Evolutionary conservation across 1,140 invertebrate species (phyloP).

Genomic region (Druon quercuslanigerum): DNA sequence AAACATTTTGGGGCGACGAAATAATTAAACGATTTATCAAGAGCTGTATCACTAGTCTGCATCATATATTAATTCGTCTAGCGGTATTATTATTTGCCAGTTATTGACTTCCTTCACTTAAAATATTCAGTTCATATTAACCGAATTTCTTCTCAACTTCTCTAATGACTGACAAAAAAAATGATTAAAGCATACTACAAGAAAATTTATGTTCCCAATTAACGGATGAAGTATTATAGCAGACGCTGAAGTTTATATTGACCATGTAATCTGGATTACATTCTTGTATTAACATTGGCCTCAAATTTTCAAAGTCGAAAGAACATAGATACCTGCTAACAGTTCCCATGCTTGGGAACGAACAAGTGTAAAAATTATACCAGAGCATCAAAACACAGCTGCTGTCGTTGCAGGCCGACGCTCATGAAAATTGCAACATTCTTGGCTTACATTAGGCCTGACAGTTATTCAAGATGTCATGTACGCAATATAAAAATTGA

Average conservation of each 20-base stretch:
- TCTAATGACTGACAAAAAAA: no score
- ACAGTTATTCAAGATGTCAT: background rate
- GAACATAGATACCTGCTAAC: constrained; percentile 40
- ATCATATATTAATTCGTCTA: no score
- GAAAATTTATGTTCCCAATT: background rate
- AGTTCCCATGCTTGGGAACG: constrained; percentile 33
- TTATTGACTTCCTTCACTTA: no score
- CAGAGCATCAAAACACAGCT: constrained; percentile 49
- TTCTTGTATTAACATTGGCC: constrained; percentile 38
- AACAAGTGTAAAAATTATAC: constrained; percentile 47
- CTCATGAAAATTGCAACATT: constrained; percentile 47
- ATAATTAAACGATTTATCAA: no score
- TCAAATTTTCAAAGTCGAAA: constrained; percentile 44
- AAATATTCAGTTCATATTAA: no score
- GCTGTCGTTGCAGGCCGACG: constrained; percentile 35
- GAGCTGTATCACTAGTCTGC: no score
- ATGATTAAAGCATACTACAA: no score
- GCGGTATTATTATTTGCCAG: no score
- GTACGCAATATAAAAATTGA: constrained; percentile 5
- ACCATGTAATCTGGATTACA: constrained; percentile 5
- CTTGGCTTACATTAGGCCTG: constrained; percentile 35
- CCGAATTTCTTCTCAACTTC: no score
- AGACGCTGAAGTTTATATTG: constrained; percentile 8
- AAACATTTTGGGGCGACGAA: no score
- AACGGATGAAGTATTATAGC: background rate